Evolutionary conservation across 2,888 invertebrate species (phyloP), one percentile per base, ranked within the genome.

Genomic region (Danaus chrysippus): DNA sequence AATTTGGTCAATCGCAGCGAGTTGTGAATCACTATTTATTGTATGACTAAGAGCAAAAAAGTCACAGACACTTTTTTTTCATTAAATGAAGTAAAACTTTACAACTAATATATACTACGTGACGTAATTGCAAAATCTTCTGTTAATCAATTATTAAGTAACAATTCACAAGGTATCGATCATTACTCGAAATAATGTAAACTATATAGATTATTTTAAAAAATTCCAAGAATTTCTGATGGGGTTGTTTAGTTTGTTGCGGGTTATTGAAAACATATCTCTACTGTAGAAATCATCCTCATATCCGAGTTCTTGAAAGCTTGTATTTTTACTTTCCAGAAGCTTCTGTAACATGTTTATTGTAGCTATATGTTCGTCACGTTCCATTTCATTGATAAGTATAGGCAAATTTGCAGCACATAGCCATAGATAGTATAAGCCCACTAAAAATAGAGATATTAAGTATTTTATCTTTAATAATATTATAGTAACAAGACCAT

Each of bases 361-460:
- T 10, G 82, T 82, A 0, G 77, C 79, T n/a, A 75, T 73, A 62
- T 89, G 86, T 64, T 88, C 83, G 57, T 88, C 87, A 1, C 76
- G 77, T 62, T 88, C 82, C 73, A 84, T 86, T 68, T 89, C 89
- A 62, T 83, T 89, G 66, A 89, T 82, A 3, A 91, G 72, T 63
- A 88, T 75, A 0, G 90, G 91, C 41, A 91, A 73, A 71, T 83
- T 88, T 1, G 83, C 80, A 10, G 84, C 81, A 71, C 91, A 91
- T 53, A 89, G 72, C 91, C 89, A 90, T 54, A 90, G 69, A 67
- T 91, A 91, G 69, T 85, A 87, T 83, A 86, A 82, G 12, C 86
- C 89, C 81, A 91, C 91, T 91, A 78, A 67, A 81, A 80, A 61
- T 61, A 71, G 62, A 42, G 56, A 44, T 5, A 58, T 12, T 52